These are phyloP conservation scores for Drosophila baimaii DNA, from an alignment of 1,140 invertebrate species.

Conservation along the genomic window DNA sequence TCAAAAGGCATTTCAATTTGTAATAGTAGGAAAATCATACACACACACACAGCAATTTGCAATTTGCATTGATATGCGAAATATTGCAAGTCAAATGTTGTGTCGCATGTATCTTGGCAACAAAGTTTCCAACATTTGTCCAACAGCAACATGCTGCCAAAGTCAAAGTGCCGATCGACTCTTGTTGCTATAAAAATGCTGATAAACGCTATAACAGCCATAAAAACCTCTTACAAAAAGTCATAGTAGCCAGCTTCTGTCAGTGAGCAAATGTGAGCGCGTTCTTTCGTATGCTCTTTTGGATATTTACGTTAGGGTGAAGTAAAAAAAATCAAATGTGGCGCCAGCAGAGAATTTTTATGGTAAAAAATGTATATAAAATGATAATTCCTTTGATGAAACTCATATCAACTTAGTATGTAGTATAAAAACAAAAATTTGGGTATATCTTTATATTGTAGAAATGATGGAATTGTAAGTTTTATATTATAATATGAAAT, in stretches of 20 bases:
- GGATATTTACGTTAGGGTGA: not conserved
- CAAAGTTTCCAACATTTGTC: not conserved
- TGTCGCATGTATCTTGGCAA: not conserved
- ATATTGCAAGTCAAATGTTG: not conserved
- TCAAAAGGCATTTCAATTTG: not conserved
- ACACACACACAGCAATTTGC: not conserved
- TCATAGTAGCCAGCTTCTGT: constrained; percentile 23
- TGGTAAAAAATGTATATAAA: too few species aligned
- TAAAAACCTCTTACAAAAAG: not conserved
- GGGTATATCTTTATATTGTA: too few species aligned
- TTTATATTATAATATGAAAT: too few species aligned
- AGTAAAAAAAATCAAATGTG: too few species aligned
- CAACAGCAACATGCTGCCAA: not conserved
- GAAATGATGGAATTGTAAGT: too few species aligned
- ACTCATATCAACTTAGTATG: too few species aligned
- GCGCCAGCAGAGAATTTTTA: too few species aligned
- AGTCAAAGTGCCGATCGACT: not conserved
- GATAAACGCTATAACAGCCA: not conserved
- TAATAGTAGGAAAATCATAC: not conserved
- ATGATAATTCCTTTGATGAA: too few species aligned
- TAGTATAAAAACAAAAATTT: too few species aligned
- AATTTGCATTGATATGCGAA: not conserved
- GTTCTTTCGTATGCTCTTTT: not conserved
- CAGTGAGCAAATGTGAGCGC: not conserved
- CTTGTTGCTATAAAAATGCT: not conserved